These are phyloP conservation scores for Aphidius colemani DNA, from an alignment of 2,888 invertebrate genomes.

Conservation along the genomic window DNA sequence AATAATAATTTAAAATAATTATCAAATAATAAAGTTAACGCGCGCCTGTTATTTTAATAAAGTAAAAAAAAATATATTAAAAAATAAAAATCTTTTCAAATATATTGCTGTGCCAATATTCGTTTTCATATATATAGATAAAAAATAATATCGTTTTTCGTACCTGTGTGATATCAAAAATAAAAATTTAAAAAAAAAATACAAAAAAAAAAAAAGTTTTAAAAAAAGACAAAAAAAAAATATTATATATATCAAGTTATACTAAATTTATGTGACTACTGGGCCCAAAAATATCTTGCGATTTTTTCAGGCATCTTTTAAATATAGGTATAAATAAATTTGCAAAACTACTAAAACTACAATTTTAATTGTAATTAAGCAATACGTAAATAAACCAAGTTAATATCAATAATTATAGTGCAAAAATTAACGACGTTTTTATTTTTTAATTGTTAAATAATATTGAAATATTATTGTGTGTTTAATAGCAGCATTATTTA, in stretches of 20 bases:
- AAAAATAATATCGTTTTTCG: conserved; percentile 26
- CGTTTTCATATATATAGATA: conserved; percentile 26
- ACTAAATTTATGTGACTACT: conserved; percentile 3
- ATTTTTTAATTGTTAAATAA: too few relatives aligned
- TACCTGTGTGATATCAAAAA: conserved; percentile 19
- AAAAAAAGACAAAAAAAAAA: not conserved
- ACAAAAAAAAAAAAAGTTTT: conserved; percentile 5
- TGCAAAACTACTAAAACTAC: too few relatives aligned
- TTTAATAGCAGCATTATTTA: too few relatives aligned
- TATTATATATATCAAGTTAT: not conserved
- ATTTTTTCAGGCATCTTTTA: too few relatives aligned
- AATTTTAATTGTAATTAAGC: too few relatives aligned
- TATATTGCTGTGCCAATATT: conserved; percentile 14
- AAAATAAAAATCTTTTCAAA: conserved; percentile 17
- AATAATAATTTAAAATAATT: conserved; percentile 34
- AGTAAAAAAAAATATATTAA: conserved; percentile 28
- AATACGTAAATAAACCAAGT: too few relatives aligned
- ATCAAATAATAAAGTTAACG: conserved; percentile 31
- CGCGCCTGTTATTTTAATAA: conserved; percentile 37
- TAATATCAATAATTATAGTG: too few relatives aligned
- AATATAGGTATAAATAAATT: too few relatives aligned
- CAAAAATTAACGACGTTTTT: too few relatives aligned
- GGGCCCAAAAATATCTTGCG: conserved; percentile 13
- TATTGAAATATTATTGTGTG: too few relatives aligned
- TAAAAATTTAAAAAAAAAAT: conserved; percentile 9